Conservation (phyloP, 2,113 vertebrate species). For the Phycodurus eques region DNA sequence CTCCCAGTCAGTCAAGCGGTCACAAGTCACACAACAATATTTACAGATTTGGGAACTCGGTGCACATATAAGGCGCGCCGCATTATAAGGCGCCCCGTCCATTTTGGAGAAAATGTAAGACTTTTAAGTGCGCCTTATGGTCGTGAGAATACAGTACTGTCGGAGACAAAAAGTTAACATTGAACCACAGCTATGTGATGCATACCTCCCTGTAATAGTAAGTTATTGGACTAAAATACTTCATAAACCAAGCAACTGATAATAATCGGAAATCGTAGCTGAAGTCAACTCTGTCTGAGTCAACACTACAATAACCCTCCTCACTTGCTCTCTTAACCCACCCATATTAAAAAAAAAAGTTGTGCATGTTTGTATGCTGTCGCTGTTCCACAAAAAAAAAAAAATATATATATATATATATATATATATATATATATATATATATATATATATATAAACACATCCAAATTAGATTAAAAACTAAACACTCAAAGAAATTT, state of each 20-base stretch:
- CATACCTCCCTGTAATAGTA: neutral
- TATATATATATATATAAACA: neutral
- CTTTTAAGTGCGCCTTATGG: no score
- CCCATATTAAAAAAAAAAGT: neutral
- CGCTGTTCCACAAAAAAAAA: neutral
- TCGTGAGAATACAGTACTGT: neutral
- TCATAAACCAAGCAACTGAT: neutral
- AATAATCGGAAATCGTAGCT: neutral
- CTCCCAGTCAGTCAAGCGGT: no score
- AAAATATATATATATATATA: no score
- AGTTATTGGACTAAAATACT: neutral
- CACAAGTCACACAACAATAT: no score
- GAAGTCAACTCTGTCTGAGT: slow-evolving; percentile 49
- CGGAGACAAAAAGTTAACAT: neutral
- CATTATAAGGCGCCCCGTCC: no score
- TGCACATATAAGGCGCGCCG: no score
- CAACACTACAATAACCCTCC: slow-evolving; percentile 26
- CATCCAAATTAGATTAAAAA: neutral
- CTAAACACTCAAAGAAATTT: neutral
- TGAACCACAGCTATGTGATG: neutral
- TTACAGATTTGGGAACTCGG: no score
- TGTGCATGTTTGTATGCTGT: slow-evolving; percentile 27
- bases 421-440: neutral
- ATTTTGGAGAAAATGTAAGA: no score
- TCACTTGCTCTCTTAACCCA: slow-evolving; percentile 11